phyloP scores from a whole-genome alignment of 2,888 invertebrate species.

The Achlya flavicornis region DNA sequence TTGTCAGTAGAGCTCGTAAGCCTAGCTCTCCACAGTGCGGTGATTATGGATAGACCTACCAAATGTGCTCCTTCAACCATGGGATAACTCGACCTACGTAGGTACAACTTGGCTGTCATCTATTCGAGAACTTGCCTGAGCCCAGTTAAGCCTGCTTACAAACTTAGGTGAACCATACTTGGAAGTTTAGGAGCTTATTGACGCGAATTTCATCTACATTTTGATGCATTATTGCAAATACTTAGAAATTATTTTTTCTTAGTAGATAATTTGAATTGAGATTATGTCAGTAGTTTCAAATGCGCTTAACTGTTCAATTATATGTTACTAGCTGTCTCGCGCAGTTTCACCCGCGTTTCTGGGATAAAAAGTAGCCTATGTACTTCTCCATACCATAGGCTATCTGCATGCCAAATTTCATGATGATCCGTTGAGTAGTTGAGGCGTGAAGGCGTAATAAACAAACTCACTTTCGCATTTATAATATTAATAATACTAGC shows the following conservation, averaged over 20 bases:
- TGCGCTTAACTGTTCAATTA: too few relatives aligned
- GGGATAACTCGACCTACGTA: constrained; percentile 1
- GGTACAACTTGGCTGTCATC: constrained; percentile 4
- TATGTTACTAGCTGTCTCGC: too few relatives aligned
- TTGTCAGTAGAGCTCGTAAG: not conserved
- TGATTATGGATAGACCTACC: constrained; percentile 4
- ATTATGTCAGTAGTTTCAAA: too few relatives aligned
- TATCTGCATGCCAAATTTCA: too few relatives aligned
- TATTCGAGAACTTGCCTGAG: constrained; percentile 2
- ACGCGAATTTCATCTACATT: constrained; percentile 1
- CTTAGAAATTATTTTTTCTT: not conserved
- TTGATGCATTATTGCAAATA: not conserved
- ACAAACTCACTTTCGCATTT: too few relatives aligned
- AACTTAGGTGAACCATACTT: not conserved
- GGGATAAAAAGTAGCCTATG: too few relatives aligned
- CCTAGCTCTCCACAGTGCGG: not conserved
- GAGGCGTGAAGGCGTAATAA: too few relatives aligned
- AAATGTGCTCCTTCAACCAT: constrained; percentile 1
- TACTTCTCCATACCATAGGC: too few relatives aligned
- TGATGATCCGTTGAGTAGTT: too few relatives aligned
- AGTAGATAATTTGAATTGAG: too few relatives aligned
- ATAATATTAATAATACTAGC: too few relatives aligned
- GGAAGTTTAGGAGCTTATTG: constrained; percentile 3
- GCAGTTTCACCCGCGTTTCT: too few relatives aligned
- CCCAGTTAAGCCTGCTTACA: constrained; percentile 5